Evolutionary conservation across 1,140 invertebrate genomes (phyloP), one percentile per base, ranked within the genome.

Genomic region (Drosophila willistoni): DNA sequence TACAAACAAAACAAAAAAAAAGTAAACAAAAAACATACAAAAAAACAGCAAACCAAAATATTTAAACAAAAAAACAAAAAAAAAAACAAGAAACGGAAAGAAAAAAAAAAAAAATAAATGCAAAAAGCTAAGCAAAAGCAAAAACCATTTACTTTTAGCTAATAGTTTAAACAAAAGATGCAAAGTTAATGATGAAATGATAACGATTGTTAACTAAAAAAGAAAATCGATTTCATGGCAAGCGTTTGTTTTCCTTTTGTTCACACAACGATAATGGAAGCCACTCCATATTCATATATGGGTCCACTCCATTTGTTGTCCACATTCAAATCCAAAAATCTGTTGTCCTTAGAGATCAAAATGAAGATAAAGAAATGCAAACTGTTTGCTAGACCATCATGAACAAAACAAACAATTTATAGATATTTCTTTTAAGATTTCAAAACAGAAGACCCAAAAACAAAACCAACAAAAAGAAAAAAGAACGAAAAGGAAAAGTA

Each of bases 401-500:
- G 44, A 51, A 51, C 36, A 39, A 10, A 39, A 39, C 34, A 39
- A 39, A 22, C 14, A 14, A 51, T 51, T 51, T 51, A 51, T 51
- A 51, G 44, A 51, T 51, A 51, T 22, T 51, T 51, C 44, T 51
- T 22, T 22, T 22, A 51, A 51, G 44, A 51, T 51, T 51, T 19
- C 36, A 69, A 63, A 25, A 73, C 34, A 67, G 51, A 82, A 71
- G 55, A 81, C 70, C 77, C 44, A 22, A 54, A 67, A 82, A 82
- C 61, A 74, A 77, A 71, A 63, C 68, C 77, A 83, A 54, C 65
- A 73, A 70, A 73, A 70, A 71, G 61, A 61, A 77, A 82, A 83
- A 73, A 72, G 55, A 86, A 83, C 73, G 42, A 81, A 80, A 83
- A 79, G 54, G 55, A 64, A 77, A 84, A 77, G 67, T 81, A 83